Evolutionary conservation across 2,113 vertebrate species (phyloP).

Genomic region (Urocolius indicus): DNA sequence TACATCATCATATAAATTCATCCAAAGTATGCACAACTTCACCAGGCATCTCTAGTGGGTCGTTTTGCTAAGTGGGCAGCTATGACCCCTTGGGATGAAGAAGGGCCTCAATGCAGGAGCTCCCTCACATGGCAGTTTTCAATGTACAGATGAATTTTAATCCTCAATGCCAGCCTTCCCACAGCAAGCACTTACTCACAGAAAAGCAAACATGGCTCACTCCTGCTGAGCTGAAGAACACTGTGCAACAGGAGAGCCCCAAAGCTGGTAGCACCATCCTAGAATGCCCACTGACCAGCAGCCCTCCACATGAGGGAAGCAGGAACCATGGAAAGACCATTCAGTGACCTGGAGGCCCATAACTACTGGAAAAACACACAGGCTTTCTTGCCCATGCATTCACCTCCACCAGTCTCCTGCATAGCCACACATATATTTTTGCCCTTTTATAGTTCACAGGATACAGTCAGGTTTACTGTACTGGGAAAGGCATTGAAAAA

Average conservation of each 20-base stretch:
- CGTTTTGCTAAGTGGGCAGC: not conserved
- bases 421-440: not conserved
- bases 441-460: not conserved
- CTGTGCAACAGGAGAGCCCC: not conserved
- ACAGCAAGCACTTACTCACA: not conserved
- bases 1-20: not conserved
- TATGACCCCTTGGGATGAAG: not conserved
- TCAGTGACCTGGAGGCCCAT: not conserved
- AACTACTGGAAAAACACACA: not conserved
- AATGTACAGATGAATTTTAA: not conserved
- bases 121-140: not conserved
- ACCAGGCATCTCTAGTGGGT: not conserved
- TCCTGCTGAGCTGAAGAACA: not conserved
- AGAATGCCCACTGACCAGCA: not conserved
- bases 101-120: not conserved
- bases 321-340: not conserved
- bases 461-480: not conserved
- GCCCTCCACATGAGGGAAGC: fast-evolving
- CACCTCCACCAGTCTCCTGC: not conserved
- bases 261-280: fast-evolving
- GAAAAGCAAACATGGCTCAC: not conserved
- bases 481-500: not conserved
- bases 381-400: not conserved
- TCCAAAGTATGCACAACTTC: not conserved
- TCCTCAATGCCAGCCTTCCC: not conserved